Evolutionary conservation across 2,888 invertebrate species (phyloP), one percentile per base, ranked within the genome.

Genomic region (Rotaria magnacalcarata): DNA sequence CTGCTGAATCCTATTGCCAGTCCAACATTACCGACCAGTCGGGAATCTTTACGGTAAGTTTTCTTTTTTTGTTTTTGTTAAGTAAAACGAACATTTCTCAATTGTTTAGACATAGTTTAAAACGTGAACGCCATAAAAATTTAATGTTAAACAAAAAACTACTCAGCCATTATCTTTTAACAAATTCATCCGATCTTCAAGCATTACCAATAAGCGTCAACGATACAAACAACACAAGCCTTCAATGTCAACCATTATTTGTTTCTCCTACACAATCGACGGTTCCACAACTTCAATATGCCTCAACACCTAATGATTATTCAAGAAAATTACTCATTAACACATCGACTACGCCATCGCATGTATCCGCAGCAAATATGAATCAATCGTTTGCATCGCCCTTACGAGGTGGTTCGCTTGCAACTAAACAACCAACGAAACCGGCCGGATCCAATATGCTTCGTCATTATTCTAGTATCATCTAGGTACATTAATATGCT

Each of bases 111-210:
- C 47, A 80, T 47, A 80, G 80, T 80, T 47, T 80, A 24, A 80
- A 80, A 80, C 80, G 80, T 80, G 80, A 80, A 47, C 43, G 80
- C 11, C 80, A n/a, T 5, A 80, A 80, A 14, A 80, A 47, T 80
- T 47, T 47, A 24, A 47, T 80, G 47, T 47, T 80, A n/a, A 80
- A 80, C 47, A 80, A 80, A 47, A 80, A 47, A 80, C 8, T 80
- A 24, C 11, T 80, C 1, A n/a, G 47, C 19, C 80, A 80, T 80
- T 80, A 80, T 47, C 43, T 80, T 80, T 47, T 80, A 80, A 80
- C 80, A 43, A 80, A 43, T 43, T 80, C 80, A 24, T 67, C 67
- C 67, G 67, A 67, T 34, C 67, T 67, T 67, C 67, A 67, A 67
- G 34, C 34, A 41, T 27, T 67, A 19, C 67, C 67, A 67, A 34